These are phyloP conservation scores for Aphelenchoides besseyi DNA, from an alignment of 1,140 invertebrate genomes.

Conservation along the genomic window DNA sequence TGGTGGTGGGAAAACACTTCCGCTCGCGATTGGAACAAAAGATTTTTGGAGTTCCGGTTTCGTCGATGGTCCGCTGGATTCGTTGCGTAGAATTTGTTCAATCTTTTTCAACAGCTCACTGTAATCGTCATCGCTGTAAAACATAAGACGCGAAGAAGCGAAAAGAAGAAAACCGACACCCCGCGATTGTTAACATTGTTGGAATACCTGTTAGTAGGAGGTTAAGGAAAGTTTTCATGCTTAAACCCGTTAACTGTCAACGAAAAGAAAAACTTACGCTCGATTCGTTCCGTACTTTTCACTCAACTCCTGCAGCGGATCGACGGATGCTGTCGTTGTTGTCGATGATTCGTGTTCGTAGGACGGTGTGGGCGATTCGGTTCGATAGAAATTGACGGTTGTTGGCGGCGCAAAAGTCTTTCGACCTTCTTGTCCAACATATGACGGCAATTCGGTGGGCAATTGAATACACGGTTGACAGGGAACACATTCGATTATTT, in stretches of 20 bases:
- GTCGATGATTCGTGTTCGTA: not conserved
- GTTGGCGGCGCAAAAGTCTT: conserved; percentile 8
- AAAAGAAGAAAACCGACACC: not conserved
- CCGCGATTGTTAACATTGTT: not conserved
- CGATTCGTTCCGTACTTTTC: not conserved
- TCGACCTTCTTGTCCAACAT: conserved; percentile 9
- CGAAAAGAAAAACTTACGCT: not conserved
- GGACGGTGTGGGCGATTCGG: not conserved
- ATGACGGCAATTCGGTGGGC: not conserved
- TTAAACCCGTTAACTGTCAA: not conserved
- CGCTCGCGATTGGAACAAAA: not conserved
- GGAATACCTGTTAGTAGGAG: not conserved
- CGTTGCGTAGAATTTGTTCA: conserved; percentile 11
- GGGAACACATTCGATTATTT: not conserved
- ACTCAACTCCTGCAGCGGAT: conserved; percentile 22
- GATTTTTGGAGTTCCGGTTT: not conserved
- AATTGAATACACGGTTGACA: conserved; percentile 7
- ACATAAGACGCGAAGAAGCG: not conserved
- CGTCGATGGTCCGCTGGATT: not conserved
- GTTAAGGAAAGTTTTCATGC: not conserved
- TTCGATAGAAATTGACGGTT: conserved; percentile 5
- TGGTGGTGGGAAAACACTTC: conserved; percentile 2
- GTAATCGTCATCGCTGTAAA: conserved; percentile 19
- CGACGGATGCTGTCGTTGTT: not conserved
- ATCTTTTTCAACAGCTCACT: conserved; percentile 21